A percentile compares a stretch with the other conserved stretches of the same genome.
Evolutionary conservation across 2,797 vertebrate genomes (phyloP).

Genomic region (Cetoscarus ocellatus): DNA sequence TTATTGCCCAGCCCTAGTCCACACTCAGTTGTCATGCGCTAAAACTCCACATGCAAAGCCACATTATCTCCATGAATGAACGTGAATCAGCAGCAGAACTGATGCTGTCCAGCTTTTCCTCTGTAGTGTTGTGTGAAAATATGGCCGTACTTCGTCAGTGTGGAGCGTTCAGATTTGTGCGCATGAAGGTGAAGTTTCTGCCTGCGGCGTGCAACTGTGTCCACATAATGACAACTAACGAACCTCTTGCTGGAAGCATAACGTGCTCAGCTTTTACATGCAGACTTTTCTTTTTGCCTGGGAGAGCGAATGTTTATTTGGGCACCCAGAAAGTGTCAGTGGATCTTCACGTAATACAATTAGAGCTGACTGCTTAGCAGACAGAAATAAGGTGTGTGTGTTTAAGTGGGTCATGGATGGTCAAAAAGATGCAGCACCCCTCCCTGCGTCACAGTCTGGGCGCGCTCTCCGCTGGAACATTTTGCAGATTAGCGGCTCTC

Average conservation of each 20-base stretch:
- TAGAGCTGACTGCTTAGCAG: conserved; percentile 40
- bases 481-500: conserved; percentile 77
- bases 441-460: conserved; percentile 33
- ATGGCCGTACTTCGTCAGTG: conserved; percentile 4
- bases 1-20: too few relatives aligned
- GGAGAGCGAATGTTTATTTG: conserved; percentile 3
- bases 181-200: conserved; percentile 17
- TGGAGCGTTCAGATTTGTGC: conserved; percentile 36
- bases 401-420: conserved; percentile 54
- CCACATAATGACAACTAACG: conserved; percentile 45
- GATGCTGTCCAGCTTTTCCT: not conserved
- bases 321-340: not conserved
- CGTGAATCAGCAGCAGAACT: not conserved
- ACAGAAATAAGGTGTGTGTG: conserved; percentile 27
- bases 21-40: conserved; percentile 4
- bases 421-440: conserved; percentile 28
- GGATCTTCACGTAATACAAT: conserved; percentile 47
- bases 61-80: not conserved
- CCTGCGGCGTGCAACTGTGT: conserved; percentile 41
- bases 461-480: conserved; percentile 62
- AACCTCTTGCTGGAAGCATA: conserved; percentile 26
- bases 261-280: not conserved
- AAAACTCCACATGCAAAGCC: not conserved
- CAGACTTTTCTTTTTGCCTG: not conserved
- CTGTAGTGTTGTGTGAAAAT: not conserved